Base-by-base conservation (phyloP, 2,888 invertebrate genomes). In the Kryphioiulus occultus region DNA sequence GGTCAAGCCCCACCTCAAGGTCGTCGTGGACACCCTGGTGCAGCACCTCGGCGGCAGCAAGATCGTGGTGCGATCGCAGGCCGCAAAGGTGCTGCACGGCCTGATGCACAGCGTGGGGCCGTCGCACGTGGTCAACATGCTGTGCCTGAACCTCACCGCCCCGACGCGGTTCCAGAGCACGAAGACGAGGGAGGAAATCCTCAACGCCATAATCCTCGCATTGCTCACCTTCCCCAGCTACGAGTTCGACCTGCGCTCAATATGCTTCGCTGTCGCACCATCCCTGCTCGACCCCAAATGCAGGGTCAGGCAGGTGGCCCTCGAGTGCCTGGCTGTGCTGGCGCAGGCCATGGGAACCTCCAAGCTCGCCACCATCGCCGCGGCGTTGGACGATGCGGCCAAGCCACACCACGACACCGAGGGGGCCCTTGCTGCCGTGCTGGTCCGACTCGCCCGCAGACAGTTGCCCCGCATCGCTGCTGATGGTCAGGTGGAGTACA, bases 321-420 rank as follows among this genome's bases (percentile, higher is more conserved):
- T 97, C 87, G 97, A 97, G 91, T 95, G 95, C 47, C 92, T 96
- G 85, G 95, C 97, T 0, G 95, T 95, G 35, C 92, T 97, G 82
- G 95, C 95, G 2, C 96, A 96, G 92, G 94, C 95, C 88, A 93
- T 95, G 89, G 94, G 94, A 0, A 93, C 93, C 42, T 93, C 93
- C 32, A 91, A 92, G 88, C 90, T 92, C 0, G 94, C 95, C 0
- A 92, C 95, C 90, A 92, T 96, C 89, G 91, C 93, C 85, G 91
- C 93, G 85, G 92, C 92, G 78, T 92, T 93, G 4, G 92, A 93
- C 89, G 30, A 26, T 1, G 91, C 91, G 68, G 91, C 92, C 5
- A 90, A 84, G 39, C 87, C 88, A 85, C 87, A 88, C 19, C 82
- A 89, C 19, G 91, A 91, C 47, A 92, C 91, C 5, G 92, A 92